A percentile compares a stretch with the other conserved stretches of the same genome.
Conservation (phyloP, 2,113 vertebrate genomes). For the Geothlypis trichas region DNA sequence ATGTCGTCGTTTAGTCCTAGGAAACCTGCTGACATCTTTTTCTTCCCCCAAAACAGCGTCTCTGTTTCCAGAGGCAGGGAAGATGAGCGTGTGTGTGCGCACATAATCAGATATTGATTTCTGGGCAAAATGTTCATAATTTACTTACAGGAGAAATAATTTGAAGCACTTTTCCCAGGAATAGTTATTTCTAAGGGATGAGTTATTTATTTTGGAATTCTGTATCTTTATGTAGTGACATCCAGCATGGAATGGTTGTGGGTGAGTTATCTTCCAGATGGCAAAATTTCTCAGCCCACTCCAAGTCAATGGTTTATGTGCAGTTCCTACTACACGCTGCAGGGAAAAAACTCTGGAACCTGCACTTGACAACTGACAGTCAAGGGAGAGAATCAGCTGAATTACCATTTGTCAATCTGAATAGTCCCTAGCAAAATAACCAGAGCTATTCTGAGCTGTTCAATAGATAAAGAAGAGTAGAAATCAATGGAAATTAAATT, state of each 20-base stretch:
- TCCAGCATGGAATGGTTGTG: background rate
- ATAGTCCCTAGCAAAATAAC: background rate
- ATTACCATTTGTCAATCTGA: background rate
- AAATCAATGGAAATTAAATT: background rate
- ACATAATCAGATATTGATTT: conserved; percentile 36
- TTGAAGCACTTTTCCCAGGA: background rate
- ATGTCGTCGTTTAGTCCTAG: background rate
- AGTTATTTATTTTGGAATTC: conserved; percentile 23
- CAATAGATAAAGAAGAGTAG: background rate
- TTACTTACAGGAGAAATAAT: conserved; percentile 17
- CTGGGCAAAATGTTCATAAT: background rate
- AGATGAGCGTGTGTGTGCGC: background rate
- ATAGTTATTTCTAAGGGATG: background rate
- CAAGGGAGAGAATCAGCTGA: background rate
- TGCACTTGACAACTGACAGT: background rate
- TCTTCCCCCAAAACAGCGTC: background rate
- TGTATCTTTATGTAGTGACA: background rate
- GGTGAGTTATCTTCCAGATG: conserved; percentile 40
- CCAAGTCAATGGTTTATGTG: background rate
- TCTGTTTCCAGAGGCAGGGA: background rate
- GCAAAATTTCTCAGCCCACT: conserved; percentile 11
- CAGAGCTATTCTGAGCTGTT: background rate
- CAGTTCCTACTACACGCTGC: background rate
- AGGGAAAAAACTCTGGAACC: background rate
- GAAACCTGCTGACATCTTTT: background rate